Conservation (phyloP, 1,140 invertebrate species). For the Lithobius niger region DNA sequence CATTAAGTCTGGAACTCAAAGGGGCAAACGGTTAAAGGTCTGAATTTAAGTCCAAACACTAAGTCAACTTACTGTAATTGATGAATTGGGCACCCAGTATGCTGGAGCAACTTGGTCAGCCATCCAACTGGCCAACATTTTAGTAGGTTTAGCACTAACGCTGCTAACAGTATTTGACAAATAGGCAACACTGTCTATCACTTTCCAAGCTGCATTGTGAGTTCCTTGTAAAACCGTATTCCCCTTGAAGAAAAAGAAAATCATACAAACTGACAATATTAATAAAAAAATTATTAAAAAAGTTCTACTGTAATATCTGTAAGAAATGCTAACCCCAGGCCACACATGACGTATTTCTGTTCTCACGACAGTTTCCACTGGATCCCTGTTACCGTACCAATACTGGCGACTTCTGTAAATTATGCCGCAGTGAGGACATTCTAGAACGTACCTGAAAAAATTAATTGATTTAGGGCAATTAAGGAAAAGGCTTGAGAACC, state of each 20-base stretch:
- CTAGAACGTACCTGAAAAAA: slow-evolving; percentile 46
- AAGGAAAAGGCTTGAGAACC: no score
- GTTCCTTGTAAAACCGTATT: slow-evolving; percentile 28
- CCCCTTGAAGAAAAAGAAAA: slow-evolving; percentile 18
- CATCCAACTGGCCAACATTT: slow-evolving; percentile 51
- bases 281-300: slow-evolving; percentile 9
- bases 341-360: slow-evolving; percentile 66
- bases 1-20: no score
- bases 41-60: no score
- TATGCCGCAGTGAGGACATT: slow-evolving; percentile 65
- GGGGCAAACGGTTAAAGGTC: no score
- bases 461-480: neutral
- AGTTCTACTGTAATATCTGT: neutral
- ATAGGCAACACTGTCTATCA: slow-evolving; percentile 57
- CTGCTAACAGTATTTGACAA: slow-evolving; percentile 52
- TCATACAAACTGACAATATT: neutral
- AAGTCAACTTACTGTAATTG: slow-evolving; percentile 43
- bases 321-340: slow-evolving; percentile 44
- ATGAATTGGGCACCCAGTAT: slow-evolving; percentile 66
- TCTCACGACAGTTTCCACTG: slow-evolving; percentile 49
- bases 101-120: slow-evolving; percentile 61
- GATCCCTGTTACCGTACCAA: slow-evolving; percentile 71
- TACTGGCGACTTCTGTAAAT: slow-evolving; percentile 66
- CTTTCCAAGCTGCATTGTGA: slow-evolving; percentile 56
- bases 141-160: slow-evolving; percentile 54